Base-by-base conservation (phyloP, 2,888 invertebrate species). In the Dasypolia templi region DNA sequence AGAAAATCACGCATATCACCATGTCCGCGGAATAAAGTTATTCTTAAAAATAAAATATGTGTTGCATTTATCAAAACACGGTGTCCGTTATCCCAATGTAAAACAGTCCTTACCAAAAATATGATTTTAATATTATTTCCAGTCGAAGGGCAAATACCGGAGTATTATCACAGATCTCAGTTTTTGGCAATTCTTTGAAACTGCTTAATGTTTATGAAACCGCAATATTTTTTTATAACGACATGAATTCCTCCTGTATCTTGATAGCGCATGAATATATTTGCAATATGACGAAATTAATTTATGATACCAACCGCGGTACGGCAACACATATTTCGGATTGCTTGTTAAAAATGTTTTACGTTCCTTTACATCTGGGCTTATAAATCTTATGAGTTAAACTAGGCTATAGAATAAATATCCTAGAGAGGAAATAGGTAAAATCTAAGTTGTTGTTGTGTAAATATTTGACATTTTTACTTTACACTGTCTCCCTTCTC, bases 161-260 rank as follows among this genome's bases (percentile, higher is more conserved):
- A 53, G 63, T n/a, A 75, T 75, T 82, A 85, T 83, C 87, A 68
- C n/a, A n/a, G 79, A 85, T 86, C 77, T 73, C 67, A 1, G n/a
- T 68, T 73, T 63, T 59, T 72, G 75, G 66, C 70, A 68, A 81
- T 86, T 86, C 87, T 63, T 77, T 77, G 87, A 81, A 87, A 74
- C 51, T 58, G 51, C 64, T 64, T 64, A 32, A 75, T 75, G 61
- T 76, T 77, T 80, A 66, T 70, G 44, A 49, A 74, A 63, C 72
- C 62, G 56, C 73, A 63, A 70, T 62, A 81, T 62, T 79, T 84
- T 79, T 78, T 62, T 73, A 72, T 69, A 80, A 68, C 72, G 80
- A 81, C 73, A 80, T 56, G 69, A 84, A 87, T 87, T 77, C 84
- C 72, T 79, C 6, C 9, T 49, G 17, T 85, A 86, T 86, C 87